Base-by-base conservation (phyloP, 1,140 invertebrate species). In the Halotydeus destructor region DNA sequence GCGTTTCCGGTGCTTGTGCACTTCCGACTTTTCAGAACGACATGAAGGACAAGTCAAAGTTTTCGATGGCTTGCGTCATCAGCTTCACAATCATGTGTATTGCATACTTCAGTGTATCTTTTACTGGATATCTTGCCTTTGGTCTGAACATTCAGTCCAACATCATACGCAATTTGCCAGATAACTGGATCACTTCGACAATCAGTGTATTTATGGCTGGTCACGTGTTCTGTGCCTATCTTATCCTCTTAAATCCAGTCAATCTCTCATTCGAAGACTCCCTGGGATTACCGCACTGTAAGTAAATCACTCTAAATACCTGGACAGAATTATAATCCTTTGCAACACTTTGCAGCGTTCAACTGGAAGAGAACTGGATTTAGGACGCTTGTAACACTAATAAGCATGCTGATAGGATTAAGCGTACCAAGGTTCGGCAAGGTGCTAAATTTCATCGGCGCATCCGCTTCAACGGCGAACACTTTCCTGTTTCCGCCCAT, bases 381-480 rank as follows among this genome's bases (percentile, higher is more conserved):
- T 18, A 65, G 85, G 24, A 76, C 78, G 1, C 55, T 63, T 1
- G 59, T 88, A 3, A 66, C 85, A n/a, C 64, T 69, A 0, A 44
- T 76, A 1, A 74, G 75, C 0, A 69, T 89, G 3, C 69, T 81
- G 16, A 60, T 86, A 5, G 81, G 74, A 0, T 77, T 83, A 60
- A 69, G 74, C 3, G 69, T 91, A 0, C 83, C 85, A 0, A 65
- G 74, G 48, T 88, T 89, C 54, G 82, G 85, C 47, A 64, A 83
- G n/a, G 73, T 91, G 3, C 78, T 91, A 71, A 71, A 81, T 23
- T 60, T 91, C 2, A 72, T 89, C 3, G 83, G 82, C n/a, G 76
- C 76, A 0, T 69, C 86, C 0, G 83, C 78, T 0, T 75, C 80
- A 0, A 80, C 81, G 0, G 55, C 89, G 5, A 73, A 84, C 46